A percentile compares a stretch with the other conserved stretches of the same genome.
These are phyloP conservation scores for Penaeus japonicus DNA, from an alignment of 1,140 invertebrate genomes.

Conservation along the genomic window DNA sequence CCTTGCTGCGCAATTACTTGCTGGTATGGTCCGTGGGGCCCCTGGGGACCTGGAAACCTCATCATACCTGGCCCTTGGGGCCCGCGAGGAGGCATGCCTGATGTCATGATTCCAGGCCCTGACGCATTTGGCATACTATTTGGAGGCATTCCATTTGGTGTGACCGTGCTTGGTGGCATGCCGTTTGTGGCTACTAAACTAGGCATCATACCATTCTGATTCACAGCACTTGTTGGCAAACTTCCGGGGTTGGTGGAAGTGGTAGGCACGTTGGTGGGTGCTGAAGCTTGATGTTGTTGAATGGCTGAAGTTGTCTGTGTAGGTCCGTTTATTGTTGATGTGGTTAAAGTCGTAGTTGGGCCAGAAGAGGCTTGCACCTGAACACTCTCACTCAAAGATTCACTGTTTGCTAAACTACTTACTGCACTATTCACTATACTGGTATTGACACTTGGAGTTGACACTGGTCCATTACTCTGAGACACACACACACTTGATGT, in stretches of 20 bases:
- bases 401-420: neutral
- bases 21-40: slow-evolving; percentile 7
- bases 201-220: slow-evolving; percentile 52
- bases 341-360: slow-evolving; percentile 2
- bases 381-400: slow-evolving; percentile 49
- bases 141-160: slow-evolving; percentile 45
- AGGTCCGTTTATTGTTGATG: slow-evolving; percentile 40
- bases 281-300: slow-evolving; percentile 25
- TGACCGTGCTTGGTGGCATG: slow-evolving; percentile 25
- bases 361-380: slow-evolving; percentile 40
- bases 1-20: slow-evolving; percentile 16
- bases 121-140: slow-evolving; percentile 16
- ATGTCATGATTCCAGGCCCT: slow-evolving; percentile 12
- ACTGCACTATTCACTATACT: slow-evolving; percentile 51
- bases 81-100: slow-evolving; percentile 6
- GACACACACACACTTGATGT: slow-evolving; percentile 43
- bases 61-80: slow-evolving; percentile 40
- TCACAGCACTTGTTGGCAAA: slow-evolving; percentile 38
- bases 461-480: slow-evolving; percentile 43
- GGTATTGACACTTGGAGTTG: slow-evolving; percentile 46
- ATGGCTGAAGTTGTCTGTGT: slow-evolving; percentile 34
- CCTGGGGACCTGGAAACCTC: slow-evolving; percentile 33
- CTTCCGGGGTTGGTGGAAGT: slow-evolving; percentile 39
- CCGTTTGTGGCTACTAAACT: slow-evolving; percentile 18
- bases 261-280: slow-evolving; percentile 52